Base-by-base conservation (phyloP, 1,140 invertebrate genomes). In the Caerostris darwini region DNA sequence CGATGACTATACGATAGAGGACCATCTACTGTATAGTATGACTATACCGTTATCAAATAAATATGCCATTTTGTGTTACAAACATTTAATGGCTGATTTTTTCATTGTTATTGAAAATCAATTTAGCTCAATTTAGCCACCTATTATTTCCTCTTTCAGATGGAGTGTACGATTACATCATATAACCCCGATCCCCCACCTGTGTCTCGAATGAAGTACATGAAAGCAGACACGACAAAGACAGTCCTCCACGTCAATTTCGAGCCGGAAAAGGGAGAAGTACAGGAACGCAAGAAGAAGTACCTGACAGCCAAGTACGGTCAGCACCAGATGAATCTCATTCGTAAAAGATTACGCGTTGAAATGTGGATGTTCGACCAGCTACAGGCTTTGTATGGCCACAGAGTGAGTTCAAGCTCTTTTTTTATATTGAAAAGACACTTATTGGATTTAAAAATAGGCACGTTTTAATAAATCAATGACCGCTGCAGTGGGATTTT, bases 311-410 rank as follows among this genome's bases (percentile, higher is more conserved):
- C 99, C 94, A 99, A 99, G 96, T 99, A 99, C 95, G 98, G 98
- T 91, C 98, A 98, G 94, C 99, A 99, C 96, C 99, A 99, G 96
- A 99, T 99, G 99, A 98, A 97, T 95, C 97, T 99, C 94, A 99
- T 99, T 95, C 97, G 98, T 95, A 99, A 99, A 96, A 97, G 99
- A 95, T 97, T 99, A 92, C 98, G 98, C 12, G 99, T 99, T 10
- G 99, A 99, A 96, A 99, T 99, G 98, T 99, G 99, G 99, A 97
- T 99, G 71, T 99, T 99, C 96, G 98, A 99, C 95, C 98, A 99
- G 96, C 97, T 99, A 93, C 98, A 99, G 96, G 98, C 98, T 95
- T 97, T 99, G 64, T 99, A 99, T 95, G 97, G 98, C 95, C 97
- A 97, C 94, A 97, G 97, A 96, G 98, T 98, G 96, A 97, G 97